Evolutionary conservation across 2,113 vertebrate species (phyloP).

Genomic region (Andinoacara biseriatus): DNA sequence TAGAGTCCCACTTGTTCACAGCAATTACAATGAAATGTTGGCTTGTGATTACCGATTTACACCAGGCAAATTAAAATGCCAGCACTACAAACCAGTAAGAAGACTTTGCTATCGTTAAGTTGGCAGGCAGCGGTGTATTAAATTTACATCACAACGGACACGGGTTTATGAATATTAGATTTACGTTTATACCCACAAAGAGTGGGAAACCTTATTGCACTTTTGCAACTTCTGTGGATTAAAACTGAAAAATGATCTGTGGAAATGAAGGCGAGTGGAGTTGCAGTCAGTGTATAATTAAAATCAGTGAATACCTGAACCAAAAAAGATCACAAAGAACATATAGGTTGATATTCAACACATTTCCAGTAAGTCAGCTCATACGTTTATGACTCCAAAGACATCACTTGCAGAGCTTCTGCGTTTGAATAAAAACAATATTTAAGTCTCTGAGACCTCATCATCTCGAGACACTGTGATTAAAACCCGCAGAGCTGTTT

Average conservation of each 20-base stretch:
- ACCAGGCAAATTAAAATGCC: constrained; percentile 62
- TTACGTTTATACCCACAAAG: constrained; percentile 44
- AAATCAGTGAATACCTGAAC: neutral
- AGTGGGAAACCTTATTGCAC: constrained; percentile 44
- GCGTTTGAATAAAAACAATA: constrained; percentile 28
- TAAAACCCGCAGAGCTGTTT: constrained; percentile 6
- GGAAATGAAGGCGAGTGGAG: constrained; percentile 11
- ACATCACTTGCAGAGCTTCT: constrained; percentile 3
- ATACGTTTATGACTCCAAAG: constrained; percentile 19
- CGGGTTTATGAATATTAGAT: constrained; percentile 67
- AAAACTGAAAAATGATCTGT: constrained; percentile 39
- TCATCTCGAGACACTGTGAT: constrained; percentile 19
- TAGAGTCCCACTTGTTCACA: constrained; percentile 29
- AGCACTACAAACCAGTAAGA: constrained; percentile 48
- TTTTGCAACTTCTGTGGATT: constrained; percentile 52
- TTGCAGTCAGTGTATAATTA: neutral
- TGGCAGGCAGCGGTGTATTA: constrained; percentile 55
- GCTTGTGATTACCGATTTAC: constrained; percentile 54
- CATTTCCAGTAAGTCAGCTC: neutral
- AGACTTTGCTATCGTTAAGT: constrained; percentile 48
- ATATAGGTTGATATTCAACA: neutral
- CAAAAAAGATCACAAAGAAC: constrained; percentile 4
- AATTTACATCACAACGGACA: constrained; percentile 58
- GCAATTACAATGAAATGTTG: constrained; percentile 66
- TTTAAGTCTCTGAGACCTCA: constrained; percentile 20